These are phyloP conservation scores for Alauda arvensis DNA, from an alignment of 2,797 vertebrate genomes.

Conservation along the genomic window DNA sequence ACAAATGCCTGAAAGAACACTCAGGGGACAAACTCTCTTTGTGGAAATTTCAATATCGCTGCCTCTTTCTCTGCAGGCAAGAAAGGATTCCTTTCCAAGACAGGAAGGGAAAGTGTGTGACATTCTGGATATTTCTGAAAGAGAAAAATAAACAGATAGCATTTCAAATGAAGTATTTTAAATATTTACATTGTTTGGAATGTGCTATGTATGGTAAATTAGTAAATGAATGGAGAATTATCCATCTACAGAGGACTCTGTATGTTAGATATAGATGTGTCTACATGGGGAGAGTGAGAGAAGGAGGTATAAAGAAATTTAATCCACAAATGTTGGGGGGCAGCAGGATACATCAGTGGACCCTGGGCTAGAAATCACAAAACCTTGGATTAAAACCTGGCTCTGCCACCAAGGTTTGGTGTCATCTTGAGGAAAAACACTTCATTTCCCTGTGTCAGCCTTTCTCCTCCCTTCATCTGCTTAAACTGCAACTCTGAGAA, in stretches of 20 bases:
- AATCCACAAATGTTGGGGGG: neutral
- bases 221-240: neutral
- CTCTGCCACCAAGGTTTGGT: neutral
- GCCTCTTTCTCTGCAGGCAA: slow-evolving; percentile 30
- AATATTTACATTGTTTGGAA: slow-evolving; percentile 22
- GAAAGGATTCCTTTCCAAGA: slow-evolving; percentile 33
- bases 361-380: neutral
- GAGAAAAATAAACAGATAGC: slow-evolving; percentile 20
- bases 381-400: neutral
- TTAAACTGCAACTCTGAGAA: neutral
- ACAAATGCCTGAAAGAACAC: slow-evolving; percentile 52
- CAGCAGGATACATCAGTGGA: neutral
- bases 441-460: neutral
- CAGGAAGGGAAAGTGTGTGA: neutral
- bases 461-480: neutral
- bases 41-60: slow-evolving; percentile 6
- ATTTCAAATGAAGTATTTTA: neutral
- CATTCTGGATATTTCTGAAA: slow-evolving; percentile 19
- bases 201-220: neutral
- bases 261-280: neutral
- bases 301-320: neutral
- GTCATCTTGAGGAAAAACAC: neutral
- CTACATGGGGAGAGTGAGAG: neutral
- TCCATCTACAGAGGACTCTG: neutral
- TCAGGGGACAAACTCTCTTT: slow-evolving; percentile 35